Evolutionary conservation across 2,113 vertebrate species (phyloP).

Genomic region (Rynchops niger): DNA sequence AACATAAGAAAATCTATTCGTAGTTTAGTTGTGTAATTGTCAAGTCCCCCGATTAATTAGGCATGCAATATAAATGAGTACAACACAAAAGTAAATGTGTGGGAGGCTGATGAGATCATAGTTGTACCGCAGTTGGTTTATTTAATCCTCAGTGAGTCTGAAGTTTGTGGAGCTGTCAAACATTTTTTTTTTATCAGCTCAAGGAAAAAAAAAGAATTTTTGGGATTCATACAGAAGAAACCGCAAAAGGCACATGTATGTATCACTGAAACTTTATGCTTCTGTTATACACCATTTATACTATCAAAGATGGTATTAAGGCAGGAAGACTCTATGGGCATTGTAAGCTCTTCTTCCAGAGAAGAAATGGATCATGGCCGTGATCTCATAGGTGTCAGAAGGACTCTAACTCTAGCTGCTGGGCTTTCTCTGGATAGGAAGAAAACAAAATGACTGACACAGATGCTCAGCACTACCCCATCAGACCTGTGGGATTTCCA

Average conservation of each 20-base stretch:
- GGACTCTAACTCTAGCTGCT: neutral
- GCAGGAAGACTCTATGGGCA: neutral
- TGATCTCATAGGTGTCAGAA: neutral
- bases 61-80: constrained; percentile 46
- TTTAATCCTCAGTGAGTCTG: neutral
- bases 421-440: neutral
- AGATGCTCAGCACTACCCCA: neutral
- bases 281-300: neutral
- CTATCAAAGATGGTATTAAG: neutral
- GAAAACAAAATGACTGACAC: neutral
- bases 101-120: constrained; percentile 43
- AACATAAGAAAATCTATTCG: constrained; percentile 4
- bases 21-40: constrained; percentile 42
- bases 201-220: neutral
- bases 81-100: constrained; percentile 51
- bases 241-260: fast-evolving
- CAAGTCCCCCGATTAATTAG: constrained; percentile 43
- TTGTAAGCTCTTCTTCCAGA: neutral
- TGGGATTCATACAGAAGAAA: neutral
- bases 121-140: neutral
- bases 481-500: neutral
- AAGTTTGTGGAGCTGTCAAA: constrained; percentile 26
- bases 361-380: neutral
- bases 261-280: neutral
- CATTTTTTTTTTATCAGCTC: neutral